A percentile compares a stretch with the other conserved stretches of the same genome.
Evolutionary conservation across 2,797 vertebrate species (phyloP).

Genomic region (Alectoris magna): DNA sequence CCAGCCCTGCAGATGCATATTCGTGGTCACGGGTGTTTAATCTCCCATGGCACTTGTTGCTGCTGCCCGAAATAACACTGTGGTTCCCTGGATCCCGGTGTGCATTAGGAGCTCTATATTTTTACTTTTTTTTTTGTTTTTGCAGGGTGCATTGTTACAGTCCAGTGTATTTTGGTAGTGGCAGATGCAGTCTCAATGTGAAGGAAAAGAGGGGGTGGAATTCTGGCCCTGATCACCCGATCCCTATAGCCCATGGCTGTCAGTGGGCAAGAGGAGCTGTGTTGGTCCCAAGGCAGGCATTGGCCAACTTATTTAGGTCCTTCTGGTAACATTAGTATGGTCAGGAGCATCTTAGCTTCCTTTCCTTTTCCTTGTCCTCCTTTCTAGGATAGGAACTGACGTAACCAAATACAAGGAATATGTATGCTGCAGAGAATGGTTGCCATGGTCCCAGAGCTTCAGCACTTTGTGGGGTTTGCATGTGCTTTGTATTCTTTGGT

Average conservation of each 20-base stretch:
- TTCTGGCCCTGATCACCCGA: neutral
- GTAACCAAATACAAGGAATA: neutral
- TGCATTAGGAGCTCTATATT: slow-evolving; percentile 20
- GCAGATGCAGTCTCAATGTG: neutral
- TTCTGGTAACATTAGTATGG: neutral
- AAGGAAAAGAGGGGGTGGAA: neutral
- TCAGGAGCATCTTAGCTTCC: neutral
- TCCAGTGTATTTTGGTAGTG: neutral
- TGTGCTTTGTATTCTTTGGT: neutral
- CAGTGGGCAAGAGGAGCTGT: neutral
- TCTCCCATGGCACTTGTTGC: slow-evolving; percentile 45
- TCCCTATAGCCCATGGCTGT: neutral
- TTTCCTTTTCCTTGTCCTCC: neutral
- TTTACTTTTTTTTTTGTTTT: neutral
- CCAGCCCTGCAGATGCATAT: slow-evolving; percentile 38
- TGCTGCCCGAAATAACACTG: slow-evolving; percentile 25
- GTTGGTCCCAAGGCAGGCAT: neutral
- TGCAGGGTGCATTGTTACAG: neutral
- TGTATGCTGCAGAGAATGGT: neutral
- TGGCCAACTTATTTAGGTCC: neutral
- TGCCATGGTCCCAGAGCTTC: neutral
- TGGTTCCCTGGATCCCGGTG: slow-evolving; percentile 2
- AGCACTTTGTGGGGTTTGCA: neutral
- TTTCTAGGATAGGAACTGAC: neutral
- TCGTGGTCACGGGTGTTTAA: slow-evolving; percentile 40